These are phyloP conservation scores for Zaprionus taronus DNA, from an alignment of 1,140 invertebrate species.

Conservation along the genomic window DNA sequence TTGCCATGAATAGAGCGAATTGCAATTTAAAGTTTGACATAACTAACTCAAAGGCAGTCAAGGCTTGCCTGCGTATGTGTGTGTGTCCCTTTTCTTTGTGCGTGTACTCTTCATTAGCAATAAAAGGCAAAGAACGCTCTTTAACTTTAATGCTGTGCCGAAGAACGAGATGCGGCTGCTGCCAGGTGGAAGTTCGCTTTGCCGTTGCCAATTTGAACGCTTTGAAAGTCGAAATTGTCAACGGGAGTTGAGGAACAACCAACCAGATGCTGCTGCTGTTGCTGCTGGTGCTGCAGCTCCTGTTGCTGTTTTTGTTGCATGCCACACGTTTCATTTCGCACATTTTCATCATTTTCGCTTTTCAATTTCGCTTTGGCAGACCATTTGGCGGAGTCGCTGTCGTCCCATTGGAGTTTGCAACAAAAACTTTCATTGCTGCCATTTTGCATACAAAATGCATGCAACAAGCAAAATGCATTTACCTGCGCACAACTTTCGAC, in stretches of 20 bases:
- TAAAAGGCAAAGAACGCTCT: conserved; percentile 43
- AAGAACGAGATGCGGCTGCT: neutral
- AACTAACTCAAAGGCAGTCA: conserved; percentile 41
- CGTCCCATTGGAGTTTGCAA: conserved; percentile 49
- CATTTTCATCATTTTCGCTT: conserved; percentile 76
- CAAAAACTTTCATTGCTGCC: conserved; percentile 70
- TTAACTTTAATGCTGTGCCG: conserved; percentile 52
- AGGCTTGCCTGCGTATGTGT: neutral
- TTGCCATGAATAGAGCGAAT: conserved; percentile 1
- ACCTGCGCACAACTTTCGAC: conserved; percentile 59
- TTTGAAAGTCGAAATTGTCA: conserved; percentile 62
- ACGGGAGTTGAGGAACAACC: conserved; percentile 40
- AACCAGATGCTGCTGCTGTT: conserved; percentile 31
- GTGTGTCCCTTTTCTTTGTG: conserved; percentile 13
- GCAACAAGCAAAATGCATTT: conserved; percentile 81
- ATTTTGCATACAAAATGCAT: conserved; percentile 68
- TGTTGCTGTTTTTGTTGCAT: conserved; percentile 28
- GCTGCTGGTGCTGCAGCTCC: conserved; percentile 23
- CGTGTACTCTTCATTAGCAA: conserved; percentile 68
- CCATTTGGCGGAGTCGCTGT: conserved; percentile 48
- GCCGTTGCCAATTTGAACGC: conserved; percentile 62
- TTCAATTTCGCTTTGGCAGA: conserved; percentile 72
- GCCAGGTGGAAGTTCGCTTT: conserved; percentile 11
- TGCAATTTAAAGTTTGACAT: conserved; percentile 36
- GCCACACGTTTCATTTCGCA: conserved; percentile 71